phyloP scores from a whole-genome alignment of 1,140 invertebrate species.

The Caenorhabditis briggsae region DNA sequence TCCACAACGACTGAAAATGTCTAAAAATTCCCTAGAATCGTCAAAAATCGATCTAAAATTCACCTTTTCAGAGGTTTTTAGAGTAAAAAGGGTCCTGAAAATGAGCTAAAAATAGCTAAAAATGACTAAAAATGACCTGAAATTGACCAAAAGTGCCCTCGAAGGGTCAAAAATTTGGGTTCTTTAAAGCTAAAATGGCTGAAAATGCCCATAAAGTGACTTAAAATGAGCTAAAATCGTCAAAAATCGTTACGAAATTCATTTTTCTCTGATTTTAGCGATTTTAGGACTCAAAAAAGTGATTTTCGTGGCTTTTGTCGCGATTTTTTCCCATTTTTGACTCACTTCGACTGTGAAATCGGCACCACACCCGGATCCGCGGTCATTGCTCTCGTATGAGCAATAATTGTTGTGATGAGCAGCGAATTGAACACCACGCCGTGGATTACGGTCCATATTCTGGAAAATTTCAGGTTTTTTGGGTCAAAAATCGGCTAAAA shows the following conservation, averaged over 20 bases:
- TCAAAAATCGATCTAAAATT: no score
- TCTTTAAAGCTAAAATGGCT: no score
- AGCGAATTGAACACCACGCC: slow-evolving; percentile 87
- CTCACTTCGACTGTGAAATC: slow-evolving; percentile 83
- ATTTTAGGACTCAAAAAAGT: background rate
- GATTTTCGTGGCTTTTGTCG: background rate
- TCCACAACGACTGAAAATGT: background rate
- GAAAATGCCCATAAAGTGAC: no score
- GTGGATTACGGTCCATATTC: slow-evolving; percentile 88
- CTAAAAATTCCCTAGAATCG: background rate
- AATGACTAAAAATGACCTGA: no score
- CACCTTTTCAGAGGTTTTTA: no score
- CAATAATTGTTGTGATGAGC: slow-evolving; percentile 84
- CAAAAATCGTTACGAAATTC: background rate
- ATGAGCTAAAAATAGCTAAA: no score
- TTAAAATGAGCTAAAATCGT: no score
- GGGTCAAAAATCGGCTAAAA: no score
- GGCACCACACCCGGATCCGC: slow-evolving; percentile 91
- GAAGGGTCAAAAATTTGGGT: no score
- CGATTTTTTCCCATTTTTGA: background rate
- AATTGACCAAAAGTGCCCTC: no score
- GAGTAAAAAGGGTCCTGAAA: no score
- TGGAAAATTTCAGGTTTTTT: slow-evolving; percentile 79
- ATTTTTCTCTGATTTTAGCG: no score
- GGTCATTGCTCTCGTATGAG: slow-evolving; percentile 87